phyloP scores from a whole-genome alignment of 2,797 vertebrate genomes.

The Chaetophractus vellerosus region DNA sequence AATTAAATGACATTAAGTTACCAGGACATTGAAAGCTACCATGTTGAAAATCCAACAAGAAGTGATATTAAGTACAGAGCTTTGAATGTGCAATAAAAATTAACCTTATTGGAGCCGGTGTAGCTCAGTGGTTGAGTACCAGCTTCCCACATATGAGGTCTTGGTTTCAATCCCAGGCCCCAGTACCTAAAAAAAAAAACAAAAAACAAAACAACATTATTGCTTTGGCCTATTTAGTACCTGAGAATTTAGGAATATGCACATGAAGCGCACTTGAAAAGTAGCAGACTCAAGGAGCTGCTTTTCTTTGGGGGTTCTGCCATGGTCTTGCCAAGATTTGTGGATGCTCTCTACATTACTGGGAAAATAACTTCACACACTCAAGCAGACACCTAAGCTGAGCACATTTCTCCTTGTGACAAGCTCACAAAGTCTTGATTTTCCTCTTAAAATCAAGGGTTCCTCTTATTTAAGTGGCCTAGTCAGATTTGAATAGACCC shows the following conservation, averaged over 20 bases:
- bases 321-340: not conserved
- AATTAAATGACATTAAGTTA: conserved; percentile 24
- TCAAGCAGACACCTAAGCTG: not conserved
- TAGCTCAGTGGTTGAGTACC: too few relatives aligned
- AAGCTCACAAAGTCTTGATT: not conserved
- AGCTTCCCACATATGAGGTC: too few relatives aligned
- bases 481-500: not conserved
- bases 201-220: not conserved
- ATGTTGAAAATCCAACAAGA: conserved; percentile 10
- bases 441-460: conserved; percentile 2
- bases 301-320: not conserved
- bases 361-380: not conserved
- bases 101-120: not conserved
- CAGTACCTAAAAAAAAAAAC: too few relatives aligned
- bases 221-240: not conserved
- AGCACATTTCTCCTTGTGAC: not conserved
- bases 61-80: not conserved
- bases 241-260: not conserved
- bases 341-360: not conserved
- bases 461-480: not conserved
- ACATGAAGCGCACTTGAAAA: not conserved
- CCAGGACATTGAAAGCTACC: not conserved
- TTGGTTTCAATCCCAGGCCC: too few relatives aligned
- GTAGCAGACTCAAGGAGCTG: not conserved
- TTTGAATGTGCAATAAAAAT: not conserved